Percentiles rank a stretch among this genome's conserved stretches.
Conservation (phyloP, 2,888 invertebrate genomes). For the Drosophila neoperkinsi region DNA sequence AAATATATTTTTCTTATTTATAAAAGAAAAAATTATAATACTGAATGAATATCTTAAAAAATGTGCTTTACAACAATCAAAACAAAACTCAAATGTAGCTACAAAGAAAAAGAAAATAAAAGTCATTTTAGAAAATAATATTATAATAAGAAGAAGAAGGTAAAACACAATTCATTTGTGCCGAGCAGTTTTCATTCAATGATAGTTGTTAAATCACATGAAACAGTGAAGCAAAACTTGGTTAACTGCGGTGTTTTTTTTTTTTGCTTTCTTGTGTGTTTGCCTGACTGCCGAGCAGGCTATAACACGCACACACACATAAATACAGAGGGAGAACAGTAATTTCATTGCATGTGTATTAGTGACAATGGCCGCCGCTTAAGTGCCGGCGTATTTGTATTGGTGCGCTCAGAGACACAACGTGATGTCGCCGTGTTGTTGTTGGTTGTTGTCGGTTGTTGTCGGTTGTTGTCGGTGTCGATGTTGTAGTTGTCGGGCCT, state of each 20-base stretch:
- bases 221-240: constrained; percentile 53
- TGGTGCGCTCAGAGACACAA: constrained; percentile 65
- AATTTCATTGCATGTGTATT: constrained; percentile 15
- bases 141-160: not conserved
- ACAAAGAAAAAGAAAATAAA: not conserved
- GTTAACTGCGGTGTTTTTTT: constrained; percentile 44
- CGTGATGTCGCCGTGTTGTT: constrained; percentile 33
- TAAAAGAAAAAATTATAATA: constrained; percentile 2
- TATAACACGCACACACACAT: constrained; percentile 21
- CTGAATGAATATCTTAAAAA: not conserved
- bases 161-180: constrained; percentile 31
- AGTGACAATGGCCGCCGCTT: constrained; percentile 64
- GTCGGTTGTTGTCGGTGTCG: constrained; percentile 28
- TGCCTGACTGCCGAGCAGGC: constrained; percentile 12
- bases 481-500: constrained; percentile 11
- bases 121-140: constrained; percentile 4
- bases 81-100: not conserved
- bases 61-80: constrained; percentile 9
- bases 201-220: constrained; percentile 68
- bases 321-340: constrained; percentile 4
- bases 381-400: constrained; percentile 47
- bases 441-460: not conserved
- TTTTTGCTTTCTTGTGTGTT: constrained; percentile 28
- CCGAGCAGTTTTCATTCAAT: constrained; percentile 50
- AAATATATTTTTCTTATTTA: not conserved